Conservation (phyloP, 2,113 vertebrate species). For the Seriola dumerili region DNA sequence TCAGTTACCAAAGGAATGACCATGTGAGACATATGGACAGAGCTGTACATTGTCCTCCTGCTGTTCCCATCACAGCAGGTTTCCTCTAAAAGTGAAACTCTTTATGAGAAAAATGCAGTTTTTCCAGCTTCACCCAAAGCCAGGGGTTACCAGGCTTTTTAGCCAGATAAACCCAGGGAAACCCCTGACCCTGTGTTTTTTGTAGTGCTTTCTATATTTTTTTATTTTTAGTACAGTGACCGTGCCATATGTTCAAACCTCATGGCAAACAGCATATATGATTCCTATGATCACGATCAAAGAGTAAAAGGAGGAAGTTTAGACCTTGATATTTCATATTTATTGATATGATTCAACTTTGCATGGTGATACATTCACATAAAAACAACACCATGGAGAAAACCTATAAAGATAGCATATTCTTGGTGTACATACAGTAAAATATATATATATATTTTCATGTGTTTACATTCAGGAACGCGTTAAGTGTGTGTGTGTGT, state of each 20-base stretch:
- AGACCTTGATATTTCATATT: constrained; percentile 42
- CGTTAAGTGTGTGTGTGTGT: not conserved
- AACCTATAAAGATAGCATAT: constrained; percentile 52
- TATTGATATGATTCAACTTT: constrained; percentile 55
- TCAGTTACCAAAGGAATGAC: not conserved
- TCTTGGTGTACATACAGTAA: constrained; percentile 32
- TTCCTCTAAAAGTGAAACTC: not conserved
- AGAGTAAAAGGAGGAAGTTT: not conserved
- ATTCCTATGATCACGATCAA: not conserved
- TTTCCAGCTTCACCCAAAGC: not conserved
- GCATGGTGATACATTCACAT: constrained; percentile 63
- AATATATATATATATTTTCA: constrained; percentile 14
- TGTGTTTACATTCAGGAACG: constrained; percentile 57
- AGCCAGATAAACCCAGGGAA: not conserved
- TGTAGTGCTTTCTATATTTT: not conserved
- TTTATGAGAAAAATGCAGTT: not conserved
- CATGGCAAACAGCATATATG: not conserved
- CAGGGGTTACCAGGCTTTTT: accelerated
- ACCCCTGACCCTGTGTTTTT: not conserved
- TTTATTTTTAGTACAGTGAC: not conserved
- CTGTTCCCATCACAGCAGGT: constrained; percentile 10
- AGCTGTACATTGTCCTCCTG: constrained; percentile 22
- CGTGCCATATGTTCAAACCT: not conserved
- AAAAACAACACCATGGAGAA: constrained; percentile 54
- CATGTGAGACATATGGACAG: constrained; percentile 34